Base-by-base conservation (phyloP, 2,888 invertebrate species). In the Rhynchonema sp. region DNA sequence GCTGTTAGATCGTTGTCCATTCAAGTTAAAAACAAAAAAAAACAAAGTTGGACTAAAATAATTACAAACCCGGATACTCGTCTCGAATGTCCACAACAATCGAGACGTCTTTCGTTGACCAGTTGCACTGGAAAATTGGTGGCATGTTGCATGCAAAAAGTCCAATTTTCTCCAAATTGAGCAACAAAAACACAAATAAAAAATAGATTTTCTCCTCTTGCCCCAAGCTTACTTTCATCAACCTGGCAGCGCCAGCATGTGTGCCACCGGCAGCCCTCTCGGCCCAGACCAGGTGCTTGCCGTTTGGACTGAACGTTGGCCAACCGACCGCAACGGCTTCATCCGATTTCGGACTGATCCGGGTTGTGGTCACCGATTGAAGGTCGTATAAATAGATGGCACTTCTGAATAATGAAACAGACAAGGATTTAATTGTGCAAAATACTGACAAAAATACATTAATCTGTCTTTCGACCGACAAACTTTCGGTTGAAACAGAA, bases 401-500 rank as follows among this genome's bases (percentile, higher is more conserved):
- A 23, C 2, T 22, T 46, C 30, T 55, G 29, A n/a, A 49, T 17
- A 49, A 49, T 49, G 49, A n/a, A 3, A n/a, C n/a, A n/a, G n/a
- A n/a, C n/a, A n/a, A n/a, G n/a, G n/a, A n/a, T n/a, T n/a, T n/a
- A n/a, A n/a, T n/a, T n/a, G n/a, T n/a, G n/a, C n/a, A n/a, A n/a
- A n/a, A n/a, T n/a, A n/a, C n/a, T n/a, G n/a, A n/a, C n/a, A n/a
- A n/a, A n/a, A n/a, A n/a, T n/a, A n/a, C n/a, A n/a, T n/a, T n/a
- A n/a, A n/a, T n/a, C n/a, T n/a, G n/a, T n/a, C n/a, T n/a, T n/a
- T n/a, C n/a, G n/a, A n/a, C n/a, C n/a, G n/a, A n/a, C 53, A 2
- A 26, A 59, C 59, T 2, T 20, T 30, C 59, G 25, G 30, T 57
- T 60, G 26, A 56, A 52, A 30, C 60, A 60, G 60, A 30, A 55